Conservation (phyloP, 2,888 invertebrate genomes). For the Sphaerophoria rueppellii region DNA sequence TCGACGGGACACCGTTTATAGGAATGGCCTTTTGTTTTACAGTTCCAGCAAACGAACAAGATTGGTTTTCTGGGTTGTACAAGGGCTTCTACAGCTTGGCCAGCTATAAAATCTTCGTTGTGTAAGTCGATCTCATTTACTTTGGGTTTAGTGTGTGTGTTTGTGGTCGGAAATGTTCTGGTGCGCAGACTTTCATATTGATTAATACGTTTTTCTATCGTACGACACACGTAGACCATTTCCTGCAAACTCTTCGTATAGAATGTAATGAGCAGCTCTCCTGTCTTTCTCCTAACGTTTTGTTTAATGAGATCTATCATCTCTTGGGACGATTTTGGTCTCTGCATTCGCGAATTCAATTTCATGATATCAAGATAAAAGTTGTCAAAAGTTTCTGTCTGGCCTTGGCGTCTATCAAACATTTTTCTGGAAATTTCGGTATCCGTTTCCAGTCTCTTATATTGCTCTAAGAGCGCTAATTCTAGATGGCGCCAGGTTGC, state of each 20-base stretch:
- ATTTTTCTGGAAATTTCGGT: not conserved
- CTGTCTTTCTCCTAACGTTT: not conserved
- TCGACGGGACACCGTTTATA: not conserved
- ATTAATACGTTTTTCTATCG: not conserved
- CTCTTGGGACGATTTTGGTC: not conserved
- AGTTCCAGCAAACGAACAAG: slow-evolving; percentile 3
- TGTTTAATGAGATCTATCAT: not conserved
- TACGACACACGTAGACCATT: not conserved
- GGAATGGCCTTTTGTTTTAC: slow-evolving; percentile 14
- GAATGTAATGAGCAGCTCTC: not conserved
- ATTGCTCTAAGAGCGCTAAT: not conserved
- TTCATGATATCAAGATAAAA: not conserved
- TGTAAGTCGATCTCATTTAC: no score
- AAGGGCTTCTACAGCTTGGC: not conserved
- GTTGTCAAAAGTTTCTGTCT: not conserved
- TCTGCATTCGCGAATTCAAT: not conserved
- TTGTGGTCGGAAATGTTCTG: not conserved
- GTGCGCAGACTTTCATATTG: not conserved
- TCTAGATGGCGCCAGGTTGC: slow-evolving; percentile 10
- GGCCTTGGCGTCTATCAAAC: slow-evolving; percentile 3
- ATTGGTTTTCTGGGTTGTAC: not conserved
- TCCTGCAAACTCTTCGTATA: not conserved
- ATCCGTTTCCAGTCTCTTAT: not conserved
- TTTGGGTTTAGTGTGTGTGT: not conserved
- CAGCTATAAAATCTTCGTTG: no score